These are phyloP conservation scores for Epizoanthus stellaris DNA, from an alignment of 92 coral and sea anemone species.

Conservation along the genomic window DNA sequence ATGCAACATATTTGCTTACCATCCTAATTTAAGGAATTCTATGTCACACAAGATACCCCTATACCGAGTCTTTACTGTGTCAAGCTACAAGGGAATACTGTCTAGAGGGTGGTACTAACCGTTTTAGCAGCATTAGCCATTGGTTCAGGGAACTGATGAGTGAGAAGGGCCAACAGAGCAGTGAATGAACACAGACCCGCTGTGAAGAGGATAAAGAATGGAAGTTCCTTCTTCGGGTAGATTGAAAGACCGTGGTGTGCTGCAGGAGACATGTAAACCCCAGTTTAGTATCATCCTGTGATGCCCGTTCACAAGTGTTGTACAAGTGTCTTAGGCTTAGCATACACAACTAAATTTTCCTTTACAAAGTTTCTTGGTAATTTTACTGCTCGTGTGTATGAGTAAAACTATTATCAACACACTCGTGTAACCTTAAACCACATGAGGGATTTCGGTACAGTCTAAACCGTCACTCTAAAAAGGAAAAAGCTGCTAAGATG, in stretches of 20 bases:
- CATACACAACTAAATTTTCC: background rate
- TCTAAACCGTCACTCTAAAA: too few species aligned
- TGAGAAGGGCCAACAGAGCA: slow-evolving; percentile 97
- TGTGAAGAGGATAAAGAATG: slow-evolving; percentile 97
- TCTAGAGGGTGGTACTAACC: slow-evolving; percentile 58
- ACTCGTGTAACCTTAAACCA: too few species aligned
- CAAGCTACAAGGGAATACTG: background rate
- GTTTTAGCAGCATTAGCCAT: slow-evolving; percentile 97
- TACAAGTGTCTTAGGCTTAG: too few species aligned
- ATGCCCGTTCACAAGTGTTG: too few species aligned
- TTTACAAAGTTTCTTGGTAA: background rate
- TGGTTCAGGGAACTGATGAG: slow-evolving; percentile 98
- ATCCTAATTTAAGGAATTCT: too few species aligned
- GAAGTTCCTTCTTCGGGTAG: slow-evolving; percentile 97
- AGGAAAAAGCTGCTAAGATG: too few species aligned
- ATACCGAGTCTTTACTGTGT: too few species aligned
- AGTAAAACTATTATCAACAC: too few species aligned
- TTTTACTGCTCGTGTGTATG: background rate
- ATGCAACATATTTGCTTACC: too few species aligned
- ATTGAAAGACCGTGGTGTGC: slow-evolving; percentile 92
- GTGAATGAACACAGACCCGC: slow-evolving; percentile 99
- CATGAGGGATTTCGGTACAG: too few species aligned
- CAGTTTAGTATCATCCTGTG: background rate
- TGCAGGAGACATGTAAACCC: slow-evolving; percentile 23
- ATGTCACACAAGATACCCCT: too few species aligned